Evolutionary conservation across 2,797 vertebrate species (phyloP).

Genomic region (Acanthiza pusilla): DNA sequence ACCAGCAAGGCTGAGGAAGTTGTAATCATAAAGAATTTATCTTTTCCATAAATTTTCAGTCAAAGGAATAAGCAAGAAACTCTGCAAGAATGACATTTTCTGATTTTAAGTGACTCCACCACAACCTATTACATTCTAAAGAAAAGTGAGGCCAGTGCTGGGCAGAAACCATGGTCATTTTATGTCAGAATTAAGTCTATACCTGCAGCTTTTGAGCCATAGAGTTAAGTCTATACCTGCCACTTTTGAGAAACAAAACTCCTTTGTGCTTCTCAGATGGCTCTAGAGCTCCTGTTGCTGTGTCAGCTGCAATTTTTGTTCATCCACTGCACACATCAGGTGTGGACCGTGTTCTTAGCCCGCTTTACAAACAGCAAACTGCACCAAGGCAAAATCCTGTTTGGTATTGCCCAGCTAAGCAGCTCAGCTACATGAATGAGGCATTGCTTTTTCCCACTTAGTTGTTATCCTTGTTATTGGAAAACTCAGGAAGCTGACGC

Average conservation of each 20-base stretch:
- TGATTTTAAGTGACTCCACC: not conserved
- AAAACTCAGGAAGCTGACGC: not conserved
- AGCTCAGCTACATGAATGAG: not conserved
- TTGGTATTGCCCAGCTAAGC: not conserved
- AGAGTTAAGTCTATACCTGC: not conserved
- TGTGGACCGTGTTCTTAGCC: rapidly evolving
- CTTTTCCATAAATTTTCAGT: not conserved
- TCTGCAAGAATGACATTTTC: not conserved
- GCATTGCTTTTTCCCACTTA: not conserved
- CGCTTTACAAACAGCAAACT: not conserved
- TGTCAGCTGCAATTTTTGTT: not conserved
- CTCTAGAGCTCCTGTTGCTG: not conserved
- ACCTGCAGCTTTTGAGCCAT: not conserved
- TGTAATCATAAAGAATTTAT: not conserved
- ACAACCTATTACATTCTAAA: not conserved
- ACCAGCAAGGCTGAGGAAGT: not conserved
- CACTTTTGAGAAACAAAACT: not conserved
- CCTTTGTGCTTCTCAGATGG: not conserved
- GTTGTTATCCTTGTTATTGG: not conserved
- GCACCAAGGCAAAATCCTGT: not conserved
- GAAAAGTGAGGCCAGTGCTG: not conserved
- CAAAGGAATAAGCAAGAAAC: not conserved
- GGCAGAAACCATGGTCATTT: not conserved
- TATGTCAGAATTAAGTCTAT: not conserved
- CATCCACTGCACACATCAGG: not conserved